Base-by-base conservation (phyloP, 2,888 invertebrate species). In the Andrena haemorrhoa region DNA sequence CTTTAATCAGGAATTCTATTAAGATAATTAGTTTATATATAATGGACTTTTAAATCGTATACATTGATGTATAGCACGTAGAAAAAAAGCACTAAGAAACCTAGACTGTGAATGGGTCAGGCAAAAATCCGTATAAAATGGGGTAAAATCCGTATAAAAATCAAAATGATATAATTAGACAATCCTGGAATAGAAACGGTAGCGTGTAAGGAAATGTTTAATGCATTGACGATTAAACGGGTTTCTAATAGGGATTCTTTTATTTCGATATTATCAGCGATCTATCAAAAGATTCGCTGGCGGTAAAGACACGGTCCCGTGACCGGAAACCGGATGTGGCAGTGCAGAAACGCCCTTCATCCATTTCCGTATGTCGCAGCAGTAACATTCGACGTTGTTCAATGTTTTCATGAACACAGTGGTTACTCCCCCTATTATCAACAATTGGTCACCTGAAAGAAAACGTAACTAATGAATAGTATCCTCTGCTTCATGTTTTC, bases 381-480 rank as follows among this genome's bases (percentile, higher is more conserved):
- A 96, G 88, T 95, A 96, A 61, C 96, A 96, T 91, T 97, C 97
- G 35, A 96, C 96, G 86, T 95, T 96, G 90, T 95, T 96, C 26
- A 97, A 92, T 0, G 96, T 95, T 61, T 95, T 94, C 95, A 95
- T 96, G 91, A 95, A 95, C 79, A 95, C 95, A 0, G 96, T 96
- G 1, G 96, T 96, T 8, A 96, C 95, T 33, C 96, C 96, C 64
- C 96, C 96, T 72, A 96, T 95, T 63, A 96, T 95, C 76, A 96
- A 94, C 84, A 96, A 95, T 88, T 96, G 96, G 66, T 92, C 89
- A 29, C 91, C 92, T 93, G 65, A 61, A 80, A 73, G 10, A 65
- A 47, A 49, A 8, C 31, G 33, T 41, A 12, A 16, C 12, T 8
- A 33, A 23, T 41, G 2, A 12, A 20, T 2, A 10, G 20, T 3